Evolutionary conservation across 2,888 invertebrate genomes (phyloP), one percentile per base, ranked within the genome.

Genomic region (Lasioglossum malachurum): DNA sequence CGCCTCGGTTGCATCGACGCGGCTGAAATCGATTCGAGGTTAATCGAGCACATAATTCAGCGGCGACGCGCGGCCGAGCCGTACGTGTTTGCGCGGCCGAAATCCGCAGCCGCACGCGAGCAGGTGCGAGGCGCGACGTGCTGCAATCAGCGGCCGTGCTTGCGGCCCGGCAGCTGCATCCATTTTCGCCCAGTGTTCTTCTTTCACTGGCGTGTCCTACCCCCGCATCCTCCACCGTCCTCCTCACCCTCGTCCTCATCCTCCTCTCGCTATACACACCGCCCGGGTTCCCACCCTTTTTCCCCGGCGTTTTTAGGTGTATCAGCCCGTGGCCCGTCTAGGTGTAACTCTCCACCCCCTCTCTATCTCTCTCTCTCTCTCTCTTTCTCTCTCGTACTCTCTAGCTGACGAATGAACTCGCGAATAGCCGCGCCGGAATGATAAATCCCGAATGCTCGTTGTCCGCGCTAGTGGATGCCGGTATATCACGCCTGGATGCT

Each of bases 31-130:
- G 88, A 91, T 87, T 88, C 81, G 89, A 67, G 83, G 88, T 91
- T 90, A 91, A 91, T 90, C 88, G 85, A 86, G 80, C 86, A 89
- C 83, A 90, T 91, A 90, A 92, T 90, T 91, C 87, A 90, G 75
- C 81, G 78, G 73, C 78, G 78, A 80, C 78, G 80, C 80, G 73
- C 49, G 81, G 72, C 57, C 69, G 44, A 31, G 10, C 35, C 77
- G 82, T 78, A 78, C 86, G 86, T 84, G 86, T 85, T 80, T 74
- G 71, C 73, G 57, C 72, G 80, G 53, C 81, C 85, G 80, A 80
- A 80, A 88, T 84, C 84, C 87, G 75, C 60, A 64, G 83, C 41
- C 69, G 78, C 87, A 87, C 87, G 88, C 88, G 88, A 88, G 77
- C 81, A 76, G 82, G 77, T 86, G 86, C 83, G 73, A 76, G 74